Evolutionary conservation across 2,888 invertebrate species (phyloP).

Genomic region (Agonopterix alstromeriana): DNA sequence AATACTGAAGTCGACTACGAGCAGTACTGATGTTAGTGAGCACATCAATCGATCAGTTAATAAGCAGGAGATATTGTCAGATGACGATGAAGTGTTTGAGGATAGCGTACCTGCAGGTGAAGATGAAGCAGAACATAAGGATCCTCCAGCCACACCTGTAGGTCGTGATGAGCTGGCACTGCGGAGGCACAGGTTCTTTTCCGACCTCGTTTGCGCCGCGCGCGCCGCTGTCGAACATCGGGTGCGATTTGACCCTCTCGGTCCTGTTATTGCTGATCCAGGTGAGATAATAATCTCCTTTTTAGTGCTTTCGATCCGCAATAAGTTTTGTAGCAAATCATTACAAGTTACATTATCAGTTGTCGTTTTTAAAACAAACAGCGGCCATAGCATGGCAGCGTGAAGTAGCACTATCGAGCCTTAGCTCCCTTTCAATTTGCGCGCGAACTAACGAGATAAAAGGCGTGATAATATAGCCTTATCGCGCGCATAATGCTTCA

Average conservation of each 20-base stretch:
- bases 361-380: too few relatives aligned
- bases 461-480: too few relatives aligned
- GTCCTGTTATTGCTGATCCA: constrained; percentile 78
- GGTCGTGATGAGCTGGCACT: constrained; percentile 87
- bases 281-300: constrained; percentile 49
- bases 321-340: too few relatives aligned
- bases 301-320: too few relatives aligned
- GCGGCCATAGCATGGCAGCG: too few relatives aligned
- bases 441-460: too few relatives aligned
- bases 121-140: constrained; percentile 72
- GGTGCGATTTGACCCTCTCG: constrained; percentile 85
- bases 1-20: constrained; percentile 61
- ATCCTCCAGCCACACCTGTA: constrained; percentile 85
- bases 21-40: constrained; percentile 45
- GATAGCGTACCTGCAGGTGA: constrained; percentile 45
- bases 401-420: too few relatives aligned
- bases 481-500: too few relatives aligned
- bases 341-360: too few relatives aligned
- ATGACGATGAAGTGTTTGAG: constrained; percentile 80
- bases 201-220: constrained; percentile 84
- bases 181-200: constrained; percentile 86
- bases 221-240: constrained; percentile 84
- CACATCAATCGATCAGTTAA: constrained; percentile 23
- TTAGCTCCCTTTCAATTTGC: too few relatives aligned
- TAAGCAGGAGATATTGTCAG: constrained; percentile 40